A percentile compares a stretch with the other conserved stretches of the same genome.
These are phyloP conservation scores for Agonum fuliginosum DNA, from an alignment of 2,888 invertebrate genomes.

Conservation along the genomic window DNA sequence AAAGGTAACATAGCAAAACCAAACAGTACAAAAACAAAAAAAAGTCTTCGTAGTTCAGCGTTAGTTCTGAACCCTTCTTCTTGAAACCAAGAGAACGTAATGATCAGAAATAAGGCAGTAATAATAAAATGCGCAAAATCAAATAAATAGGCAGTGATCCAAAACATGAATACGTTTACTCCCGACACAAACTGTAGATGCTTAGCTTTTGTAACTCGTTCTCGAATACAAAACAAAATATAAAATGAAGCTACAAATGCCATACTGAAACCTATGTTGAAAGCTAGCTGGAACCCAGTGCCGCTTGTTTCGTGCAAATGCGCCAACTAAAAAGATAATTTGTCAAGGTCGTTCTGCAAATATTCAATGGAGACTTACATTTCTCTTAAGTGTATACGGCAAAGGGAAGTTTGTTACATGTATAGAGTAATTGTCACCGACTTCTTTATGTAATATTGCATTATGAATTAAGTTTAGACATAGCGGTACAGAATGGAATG, in stretches of 20 bases:
- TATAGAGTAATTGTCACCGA: slow-evolving; percentile 66
- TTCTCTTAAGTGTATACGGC: slow-evolving; percentile 77
- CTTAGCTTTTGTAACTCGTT: slow-evolving; percentile 81
- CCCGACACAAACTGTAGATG: slow-evolving; percentile 85
- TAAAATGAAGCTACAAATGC: slow-evolving; percentile 81
- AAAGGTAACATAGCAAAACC: slow-evolving; percentile 84
- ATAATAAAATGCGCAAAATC: slow-evolving; percentile 80
- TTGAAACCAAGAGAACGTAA: slow-evolving; percentile 80
- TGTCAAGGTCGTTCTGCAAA: no score
- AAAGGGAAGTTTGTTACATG: slow-evolving; percentile 81
- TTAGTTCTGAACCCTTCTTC: slow-evolving; percentile 77
- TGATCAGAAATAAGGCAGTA: slow-evolving; percentile 75
- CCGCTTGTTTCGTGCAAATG: slow-evolving; percentile 63
- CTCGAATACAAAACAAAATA: slow-evolving; percentile 79
- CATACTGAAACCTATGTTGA: slow-evolving; percentile 84
- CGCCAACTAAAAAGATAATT: slow-evolving; percentile 61
- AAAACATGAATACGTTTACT: slow-evolving; percentile 79
- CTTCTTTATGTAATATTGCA: slow-evolving; percentile 74
- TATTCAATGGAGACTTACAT: no score
- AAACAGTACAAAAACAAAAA: slow-evolving; percentile 80
- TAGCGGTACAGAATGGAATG: slow-evolving; percentile 83
- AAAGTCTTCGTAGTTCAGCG: slow-evolving; percentile 76
- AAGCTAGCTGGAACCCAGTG: slow-evolving; percentile 77
- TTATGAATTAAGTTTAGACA: slow-evolving; percentile 79
- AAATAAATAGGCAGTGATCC: slow-evolving; percentile 81